Conservation (phyloP, 2,797 vertebrate species). For the Brachyrhaphis roseni region DNA sequence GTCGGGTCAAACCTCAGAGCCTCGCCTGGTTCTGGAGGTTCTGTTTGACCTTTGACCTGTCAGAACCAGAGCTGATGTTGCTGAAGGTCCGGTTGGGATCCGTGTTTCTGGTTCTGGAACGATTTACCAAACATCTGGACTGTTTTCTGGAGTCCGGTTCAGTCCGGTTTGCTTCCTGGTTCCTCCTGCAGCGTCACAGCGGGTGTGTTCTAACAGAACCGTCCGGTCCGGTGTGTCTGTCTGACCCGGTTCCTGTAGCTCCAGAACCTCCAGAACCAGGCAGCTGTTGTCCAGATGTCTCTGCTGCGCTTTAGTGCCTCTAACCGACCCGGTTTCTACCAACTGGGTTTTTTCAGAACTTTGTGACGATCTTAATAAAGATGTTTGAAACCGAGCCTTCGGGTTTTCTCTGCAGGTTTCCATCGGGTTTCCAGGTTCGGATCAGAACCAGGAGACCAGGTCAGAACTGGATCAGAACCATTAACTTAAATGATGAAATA, state of each 20-base stretch:
- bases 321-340: conserved; percentile 55
- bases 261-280: not conserved
- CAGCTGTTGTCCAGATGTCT: not conserved
- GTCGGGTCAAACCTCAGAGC: not conserved
- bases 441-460: not conserved
- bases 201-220: not conserved
- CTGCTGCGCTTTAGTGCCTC: conserved; percentile 72
- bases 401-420: not conserved
- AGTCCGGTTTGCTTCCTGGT: not conserved
- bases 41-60: too few species aligned
- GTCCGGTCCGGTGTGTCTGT: too few species aligned
- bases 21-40: too few species aligned
- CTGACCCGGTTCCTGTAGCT: not conserved
- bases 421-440: not conserved
- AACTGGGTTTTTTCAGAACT: conserved; percentile 50
- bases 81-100: too few species aligned
- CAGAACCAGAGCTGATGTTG: not conserved
- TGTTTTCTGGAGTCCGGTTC: not conserved
- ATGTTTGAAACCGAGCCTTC: conserved; percentile 35
- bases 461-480: too few species aligned
- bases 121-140: too few species aligned
- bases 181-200: not conserved
- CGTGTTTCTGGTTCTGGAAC: too few species aligned
- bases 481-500: too few species aligned
- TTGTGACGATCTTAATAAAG: conserved; percentile 65